Conservation (phyloP, 2,888 invertebrate genomes). For the Synergus laeviventris region DNA sequence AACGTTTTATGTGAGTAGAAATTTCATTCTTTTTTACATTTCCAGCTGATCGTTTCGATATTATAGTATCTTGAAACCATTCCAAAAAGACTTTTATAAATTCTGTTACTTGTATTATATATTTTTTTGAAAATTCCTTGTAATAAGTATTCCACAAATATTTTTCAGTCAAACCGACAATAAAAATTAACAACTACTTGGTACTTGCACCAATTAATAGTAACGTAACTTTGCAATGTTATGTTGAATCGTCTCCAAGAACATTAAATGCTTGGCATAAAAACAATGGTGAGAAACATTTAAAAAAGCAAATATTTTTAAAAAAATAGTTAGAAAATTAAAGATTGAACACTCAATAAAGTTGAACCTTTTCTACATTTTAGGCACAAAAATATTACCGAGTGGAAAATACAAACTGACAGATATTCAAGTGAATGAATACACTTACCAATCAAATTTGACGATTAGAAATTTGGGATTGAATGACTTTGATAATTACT, state of each 20-base stretch:
- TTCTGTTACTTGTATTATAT: not conserved
- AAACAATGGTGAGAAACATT: slow-evolving; percentile 81
- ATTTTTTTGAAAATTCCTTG: not conserved
- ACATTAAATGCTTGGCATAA: slow-evolving; percentile 93
- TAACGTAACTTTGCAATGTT: slow-evolving; percentile 89
- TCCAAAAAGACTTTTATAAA: not conserved
- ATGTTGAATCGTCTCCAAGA: slow-evolving; percentile 91
- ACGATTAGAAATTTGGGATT: slow-evolving; percentile 84
- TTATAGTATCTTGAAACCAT: not conserved
- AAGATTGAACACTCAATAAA: not conserved
- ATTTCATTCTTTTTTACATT: slow-evolving; percentile 21
- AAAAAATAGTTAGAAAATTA: not conserved
- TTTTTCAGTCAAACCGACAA: slow-evolving; percentile 88
- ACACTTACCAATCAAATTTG: slow-evolving; percentile 89
- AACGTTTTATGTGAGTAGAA: slow-evolving; percentile 81
- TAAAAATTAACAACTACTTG: slow-evolving; percentile 90
- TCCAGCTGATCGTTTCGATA: slow-evolving; percentile 4
- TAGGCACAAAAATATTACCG: slow-evolving; percentile 86
- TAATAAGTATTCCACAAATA: slow-evolving; percentile 13
- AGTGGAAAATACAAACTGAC: slow-evolving; percentile 86
- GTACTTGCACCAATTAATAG: slow-evolving; percentile 89
- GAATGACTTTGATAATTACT: slow-evolving; percentile 88
- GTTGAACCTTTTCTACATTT: slow-evolving; percentile 48
- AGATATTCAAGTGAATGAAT: slow-evolving; percentile 85
- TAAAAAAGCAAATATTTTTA: not conserved